phyloP scores from a whole-genome alignment of 1,140 invertebrate genomes.

The Cyclina sinensis region DNA sequence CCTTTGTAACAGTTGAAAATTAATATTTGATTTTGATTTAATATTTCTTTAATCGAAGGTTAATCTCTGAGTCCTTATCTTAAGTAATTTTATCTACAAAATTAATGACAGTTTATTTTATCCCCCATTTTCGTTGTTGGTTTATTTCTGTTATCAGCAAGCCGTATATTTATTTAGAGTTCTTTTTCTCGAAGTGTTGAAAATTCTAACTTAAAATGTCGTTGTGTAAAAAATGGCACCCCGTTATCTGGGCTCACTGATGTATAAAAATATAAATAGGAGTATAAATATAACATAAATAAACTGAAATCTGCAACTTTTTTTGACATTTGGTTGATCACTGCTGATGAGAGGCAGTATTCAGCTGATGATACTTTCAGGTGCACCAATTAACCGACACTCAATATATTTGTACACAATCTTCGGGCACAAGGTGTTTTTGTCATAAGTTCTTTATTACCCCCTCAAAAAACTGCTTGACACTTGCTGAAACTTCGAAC shows the following conservation, averaged over 20 bases:
- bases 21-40: no score
- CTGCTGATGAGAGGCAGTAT: constrained; percentile 1
- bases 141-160: no score
- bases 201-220: neutral
- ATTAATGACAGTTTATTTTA: no score
- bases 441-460: neutral
- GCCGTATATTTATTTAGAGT: no score
- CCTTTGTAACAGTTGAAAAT: no score
- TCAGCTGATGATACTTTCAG: neutral
- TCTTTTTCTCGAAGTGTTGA: constrained; percentile 1
- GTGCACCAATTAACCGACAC: neutral
- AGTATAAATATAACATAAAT: neutral
- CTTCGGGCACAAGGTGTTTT: constrained; percentile 4
- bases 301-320: constrained; percentile 18
- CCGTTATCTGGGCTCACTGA: neutral
- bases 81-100: no score
- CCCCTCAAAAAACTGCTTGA: neutral
- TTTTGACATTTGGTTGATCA: constrained; percentile 18
- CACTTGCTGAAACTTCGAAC: neutral
- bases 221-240: constrained; percentile 7
- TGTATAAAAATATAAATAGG: neutral
- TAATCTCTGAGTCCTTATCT: no score
- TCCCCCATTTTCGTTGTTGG: no score
- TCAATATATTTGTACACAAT: neutral
- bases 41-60: no score